Conservation (phyloP, 2,797 vertebrate species). For the Eleutherodactylus coqui region DNA sequence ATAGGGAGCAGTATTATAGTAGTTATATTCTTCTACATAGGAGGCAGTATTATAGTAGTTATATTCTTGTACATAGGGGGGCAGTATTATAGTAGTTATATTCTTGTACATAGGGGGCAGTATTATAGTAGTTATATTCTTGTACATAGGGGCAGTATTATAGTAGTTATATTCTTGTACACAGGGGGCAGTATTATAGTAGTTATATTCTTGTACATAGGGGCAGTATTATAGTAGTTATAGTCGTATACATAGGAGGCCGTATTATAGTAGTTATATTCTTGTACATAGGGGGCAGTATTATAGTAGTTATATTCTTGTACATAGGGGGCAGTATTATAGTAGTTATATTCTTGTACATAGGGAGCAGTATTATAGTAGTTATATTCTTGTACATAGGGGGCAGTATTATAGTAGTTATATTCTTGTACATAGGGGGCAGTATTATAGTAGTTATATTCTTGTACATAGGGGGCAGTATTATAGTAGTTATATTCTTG, state of each 20-base stretch:
- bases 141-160: background rate
- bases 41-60: slow-evolving; percentile 5
- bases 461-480: slow-evolving; percentile 5
- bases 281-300: background rate
- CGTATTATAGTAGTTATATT: slow-evolving; percentile 17
- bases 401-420: slow-evolving; percentile 1
- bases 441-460: slow-evolving; percentile 16
- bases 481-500: slow-evolving; percentile 9
- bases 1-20: slow-evolving; percentile 13
- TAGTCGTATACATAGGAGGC: slow-evolving; percentile 1
- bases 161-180: background rate
- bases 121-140: slow-evolving; percentile 5
- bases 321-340: slow-evolving; percentile 12
- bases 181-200: background rate
- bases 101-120: background rate
- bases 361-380: slow-evolving; percentile 1
- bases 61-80: background rate
- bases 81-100: slow-evolving; percentile 17
- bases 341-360: slow-evolving; percentile 8
- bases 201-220: slow-evolving; percentile 13
- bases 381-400: slow-evolving; percentile 1
- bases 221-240: slow-evolving; percentile 12
- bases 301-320: slow-evolving; percentile 8
- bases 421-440: background rate
- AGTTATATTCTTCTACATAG: background rate